Conservation (phyloP, 2,888 invertebrate genomes). For the Drosophila acutilabella region DNA sequence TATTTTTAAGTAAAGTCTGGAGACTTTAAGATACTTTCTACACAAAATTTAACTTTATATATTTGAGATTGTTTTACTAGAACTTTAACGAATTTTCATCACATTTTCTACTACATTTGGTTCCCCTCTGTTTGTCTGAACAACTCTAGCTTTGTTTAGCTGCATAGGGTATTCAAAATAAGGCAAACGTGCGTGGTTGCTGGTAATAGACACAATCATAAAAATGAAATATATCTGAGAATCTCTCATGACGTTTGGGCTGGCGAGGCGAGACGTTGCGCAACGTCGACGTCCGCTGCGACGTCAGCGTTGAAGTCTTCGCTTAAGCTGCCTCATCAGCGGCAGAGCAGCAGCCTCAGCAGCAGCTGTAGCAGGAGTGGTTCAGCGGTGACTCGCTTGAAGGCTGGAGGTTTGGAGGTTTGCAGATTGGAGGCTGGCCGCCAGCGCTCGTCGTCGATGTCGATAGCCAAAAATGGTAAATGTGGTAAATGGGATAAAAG, state of each 20-base stretch:
- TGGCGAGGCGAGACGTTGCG: constrained; percentile 67
- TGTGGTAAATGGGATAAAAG: constrained; percentile 81
- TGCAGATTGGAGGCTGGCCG: constrained; percentile 67
- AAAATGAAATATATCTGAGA: constrained; percentile 82
- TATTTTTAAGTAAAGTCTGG: too few relatives aligned
- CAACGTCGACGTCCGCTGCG: constrained; percentile 44
- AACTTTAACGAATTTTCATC: too few relatives aligned
- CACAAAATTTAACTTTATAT: too few relatives aligned
- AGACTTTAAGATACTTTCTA: too few relatives aligned
- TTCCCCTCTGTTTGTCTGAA: neutral
- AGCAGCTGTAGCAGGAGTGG: constrained; percentile 73
- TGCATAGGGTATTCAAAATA: constrained; percentile 46
- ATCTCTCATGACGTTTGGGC: constrained; percentile 73
- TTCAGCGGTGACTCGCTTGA: constrained; percentile 43
- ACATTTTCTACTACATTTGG: neutral
- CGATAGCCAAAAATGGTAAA: constrained; percentile 81
- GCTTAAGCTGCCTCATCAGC: constrained; percentile 61
- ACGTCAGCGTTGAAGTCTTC: constrained; percentile 25
- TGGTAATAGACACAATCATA: constrained; percentile 81
- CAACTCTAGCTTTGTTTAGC: neutral
- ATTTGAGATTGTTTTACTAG: too few relatives aligned
- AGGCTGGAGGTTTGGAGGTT: neutral
- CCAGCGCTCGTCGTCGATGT: constrained; percentile 71
- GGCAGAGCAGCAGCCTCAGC: constrained; percentile 34
- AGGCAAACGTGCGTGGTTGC: constrained; percentile 78